Evolutionary conservation across 2,113 vertebrate species (phyloP).

Genomic region (Glareola pratincola): DNA sequence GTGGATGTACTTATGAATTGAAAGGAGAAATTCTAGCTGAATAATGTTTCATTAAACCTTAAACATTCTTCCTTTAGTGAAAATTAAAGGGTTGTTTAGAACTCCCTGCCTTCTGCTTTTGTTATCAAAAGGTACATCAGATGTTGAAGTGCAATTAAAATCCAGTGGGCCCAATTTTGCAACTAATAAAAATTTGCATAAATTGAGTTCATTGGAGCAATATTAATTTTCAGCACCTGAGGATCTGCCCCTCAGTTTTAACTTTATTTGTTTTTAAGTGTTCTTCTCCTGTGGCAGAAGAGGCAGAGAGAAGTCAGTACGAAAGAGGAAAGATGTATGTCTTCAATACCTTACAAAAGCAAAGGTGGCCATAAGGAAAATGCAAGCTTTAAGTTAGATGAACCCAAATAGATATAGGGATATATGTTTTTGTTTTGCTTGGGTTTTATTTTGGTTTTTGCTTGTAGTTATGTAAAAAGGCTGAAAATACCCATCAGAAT

Average conservation of each 20-base stretch:
- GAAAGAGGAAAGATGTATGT: not conserved
- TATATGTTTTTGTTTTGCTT: not conserved
- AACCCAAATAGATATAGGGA: not conserved
- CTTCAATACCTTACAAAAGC: not conserved
- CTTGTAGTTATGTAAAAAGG: not conserved
- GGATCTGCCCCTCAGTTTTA: not conserved
- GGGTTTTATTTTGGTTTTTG: not conserved
- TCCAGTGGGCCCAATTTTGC: not conserved
- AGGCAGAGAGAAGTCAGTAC: not conserved
- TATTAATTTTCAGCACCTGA: constrained; percentile 8
- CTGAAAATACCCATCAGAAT: not conserved
- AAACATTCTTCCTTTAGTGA: not conserved
- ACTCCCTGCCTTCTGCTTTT: not conserved
- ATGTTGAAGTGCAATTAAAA: constrained; percentile 21
- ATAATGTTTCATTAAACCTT: not conserved
- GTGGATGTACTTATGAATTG: not conserved
- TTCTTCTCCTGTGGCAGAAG: not conserved
- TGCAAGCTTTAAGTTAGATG: not conserved
- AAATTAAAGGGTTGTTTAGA: not conserved
- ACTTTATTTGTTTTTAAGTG: not conserved
- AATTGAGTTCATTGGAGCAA: not conserved
- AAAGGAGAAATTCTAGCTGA: not conserved
- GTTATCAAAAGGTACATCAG: not conserved
- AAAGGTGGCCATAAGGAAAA: not conserved
- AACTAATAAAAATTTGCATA: not conserved